phyloP scores from a whole-genome alignment of 2,113 vertebrate species.

The Amphiprion ocellaris region DNA sequence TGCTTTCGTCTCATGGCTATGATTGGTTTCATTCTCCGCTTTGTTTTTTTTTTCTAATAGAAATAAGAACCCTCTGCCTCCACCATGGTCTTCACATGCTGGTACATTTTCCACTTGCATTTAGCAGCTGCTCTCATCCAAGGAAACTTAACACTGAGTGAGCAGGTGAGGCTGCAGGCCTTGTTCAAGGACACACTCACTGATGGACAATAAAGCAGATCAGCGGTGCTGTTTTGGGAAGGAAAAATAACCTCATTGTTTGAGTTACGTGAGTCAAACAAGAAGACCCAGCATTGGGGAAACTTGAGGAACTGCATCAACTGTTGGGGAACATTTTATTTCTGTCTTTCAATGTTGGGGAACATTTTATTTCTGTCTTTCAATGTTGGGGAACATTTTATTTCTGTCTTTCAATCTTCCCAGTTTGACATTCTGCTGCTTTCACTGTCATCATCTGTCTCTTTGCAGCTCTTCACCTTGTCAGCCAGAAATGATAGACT shows the following conservation, averaged over 20 bases:
- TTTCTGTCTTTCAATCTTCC: neutral
- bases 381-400: neutral
- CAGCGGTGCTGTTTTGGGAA: neutral
- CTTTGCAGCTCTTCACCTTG: neutral
- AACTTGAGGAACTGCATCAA: neutral
- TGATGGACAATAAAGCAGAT: neutral
- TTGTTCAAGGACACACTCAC: neutral
- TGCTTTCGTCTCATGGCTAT: neutral
- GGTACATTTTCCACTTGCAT: neutral
- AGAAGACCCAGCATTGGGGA: too few relatives aligned
- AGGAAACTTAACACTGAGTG: neutral
- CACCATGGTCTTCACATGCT: neutral
- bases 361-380: conserved; percentile 6
- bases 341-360: neutral
- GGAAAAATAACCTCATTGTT: neutral
- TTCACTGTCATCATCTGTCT: neutral
- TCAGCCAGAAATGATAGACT: neutral
- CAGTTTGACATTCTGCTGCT: conserved; percentile 21
- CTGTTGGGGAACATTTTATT: neutral
- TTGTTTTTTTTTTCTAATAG: neutral
- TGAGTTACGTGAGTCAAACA: too few relatives aligned
- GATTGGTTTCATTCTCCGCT: neutral
- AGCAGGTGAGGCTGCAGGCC: neutral
- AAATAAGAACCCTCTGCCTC: neutral
- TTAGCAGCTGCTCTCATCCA: conserved; percentile 19